Percentiles rank a stretch among this genome's conserved stretches.
Evolutionary conservation across 2,888 invertebrate species (phyloP).

Genomic region (Cantharis lateralis): DNA sequence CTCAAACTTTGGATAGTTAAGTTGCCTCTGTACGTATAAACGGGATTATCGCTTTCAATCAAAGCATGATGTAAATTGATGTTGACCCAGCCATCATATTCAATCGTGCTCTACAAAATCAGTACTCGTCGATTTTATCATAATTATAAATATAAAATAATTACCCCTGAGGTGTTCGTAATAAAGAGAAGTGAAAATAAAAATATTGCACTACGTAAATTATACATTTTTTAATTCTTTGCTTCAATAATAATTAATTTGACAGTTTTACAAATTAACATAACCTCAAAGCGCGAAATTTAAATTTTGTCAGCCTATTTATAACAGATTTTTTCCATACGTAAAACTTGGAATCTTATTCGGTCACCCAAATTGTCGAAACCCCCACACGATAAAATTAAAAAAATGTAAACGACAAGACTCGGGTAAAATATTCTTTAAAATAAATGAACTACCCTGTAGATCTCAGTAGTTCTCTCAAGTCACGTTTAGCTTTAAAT

Average conservation of each 20-base stretch:
- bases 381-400: too few relatives aligned
- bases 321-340: too few relatives aligned
- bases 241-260: not conserved
- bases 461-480: not conserved
- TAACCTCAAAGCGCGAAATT: not conserved
- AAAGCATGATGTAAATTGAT: conserved; percentile 73
- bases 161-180: not conserved
- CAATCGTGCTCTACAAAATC: conserved; percentile 62
- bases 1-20: conserved; percentile 73
- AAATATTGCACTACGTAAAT: not conserved
- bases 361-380: too few relatives aligned
- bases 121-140: not conserved
- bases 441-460: not conserved
- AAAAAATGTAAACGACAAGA: too few relatives aligned
- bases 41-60: conserved; percentile 57
- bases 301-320: not conserved
- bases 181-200: not conserved
- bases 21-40: conserved; percentile 70
- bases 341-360: too few relatives aligned
- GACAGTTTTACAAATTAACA: not conserved
- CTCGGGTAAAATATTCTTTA: too few relatives aligned
- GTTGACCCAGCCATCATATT: conserved; percentile 76
- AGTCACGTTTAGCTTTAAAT: too few relatives aligned
- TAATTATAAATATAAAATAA: not conserved
- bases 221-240: not conserved